Evolutionary conservation across 2,113 vertebrate species (phyloP).

Genomic region (Cynoglossus semilaevis): DNA sequence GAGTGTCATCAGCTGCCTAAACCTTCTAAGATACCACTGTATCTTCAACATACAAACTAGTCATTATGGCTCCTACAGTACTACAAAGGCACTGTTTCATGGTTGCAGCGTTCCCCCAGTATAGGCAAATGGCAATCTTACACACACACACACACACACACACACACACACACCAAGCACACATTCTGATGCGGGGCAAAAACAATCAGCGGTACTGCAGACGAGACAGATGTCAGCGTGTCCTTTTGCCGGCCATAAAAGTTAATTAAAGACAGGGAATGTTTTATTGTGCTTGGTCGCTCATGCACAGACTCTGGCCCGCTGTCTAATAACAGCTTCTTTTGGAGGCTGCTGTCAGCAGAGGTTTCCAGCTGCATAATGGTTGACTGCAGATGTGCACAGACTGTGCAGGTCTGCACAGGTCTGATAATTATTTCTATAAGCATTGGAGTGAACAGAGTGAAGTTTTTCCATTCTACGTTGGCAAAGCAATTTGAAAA

Average conservation of each 20-base stretch:
- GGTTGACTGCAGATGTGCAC: conserved; percentile 34
- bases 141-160: conserved; percentile 9
- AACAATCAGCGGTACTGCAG: conserved; percentile 48
- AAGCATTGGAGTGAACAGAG: not conserved
- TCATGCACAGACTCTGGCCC: conserved; percentile 43
- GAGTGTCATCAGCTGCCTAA: no score
- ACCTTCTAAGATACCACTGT: not conserved
- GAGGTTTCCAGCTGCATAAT: conserved; percentile 51
- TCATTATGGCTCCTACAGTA: conserved; percentile 15
- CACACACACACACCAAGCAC: conserved; percentile 18
- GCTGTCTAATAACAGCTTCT: conserved; percentile 61
- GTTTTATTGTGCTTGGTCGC: conserved; percentile 66
- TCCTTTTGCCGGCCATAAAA: conserved; percentile 71
- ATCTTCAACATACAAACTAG: conserved; percentile 2
- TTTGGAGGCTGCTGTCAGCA: conserved; percentile 59
- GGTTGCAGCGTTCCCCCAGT: conserved; percentile 17
- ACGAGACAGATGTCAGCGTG: conserved; percentile 68
- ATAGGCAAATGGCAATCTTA: not conserved
- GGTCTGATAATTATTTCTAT: conserved; percentile 21
- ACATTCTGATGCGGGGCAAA: conserved; percentile 18
- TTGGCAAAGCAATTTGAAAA: no score
- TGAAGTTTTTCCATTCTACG: no score
- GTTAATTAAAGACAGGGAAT: conserved; percentile 75
- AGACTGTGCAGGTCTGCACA: conserved; percentile 14
- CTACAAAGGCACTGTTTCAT: conserved; percentile 8